Evolutionary conservation across 2,888 invertebrate genomes (phyloP).

Genomic region (Pogonocherus hispidulus): DNA sequence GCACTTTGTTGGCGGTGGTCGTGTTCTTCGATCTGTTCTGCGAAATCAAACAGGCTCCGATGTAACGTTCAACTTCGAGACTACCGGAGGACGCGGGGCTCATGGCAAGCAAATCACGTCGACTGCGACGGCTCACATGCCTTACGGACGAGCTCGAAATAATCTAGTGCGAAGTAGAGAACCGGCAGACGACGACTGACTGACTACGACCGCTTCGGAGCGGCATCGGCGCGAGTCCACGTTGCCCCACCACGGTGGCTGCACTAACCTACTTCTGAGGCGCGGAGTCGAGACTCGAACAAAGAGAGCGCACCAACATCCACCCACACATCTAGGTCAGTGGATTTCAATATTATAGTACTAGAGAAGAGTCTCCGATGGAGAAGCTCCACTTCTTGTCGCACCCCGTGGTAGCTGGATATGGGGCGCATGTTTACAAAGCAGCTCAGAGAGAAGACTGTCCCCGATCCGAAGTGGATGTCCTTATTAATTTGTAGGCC

Average conservation of each 20-base stretch:
- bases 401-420: conserved; percentile 22
- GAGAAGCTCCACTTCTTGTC: conserved; percentile 4
- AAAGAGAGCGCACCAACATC: conserved; percentile 61
- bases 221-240: conserved; percentile 13
- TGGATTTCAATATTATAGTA: conserved; percentile 41
- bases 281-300: conserved; percentile 56
- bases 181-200: conserved; percentile 22
- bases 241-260: conserved; percentile 54
- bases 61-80: conserved; percentile 75
- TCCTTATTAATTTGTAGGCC: conserved; percentile 53
- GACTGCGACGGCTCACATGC: conserved; percentile 49
- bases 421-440: background rate
- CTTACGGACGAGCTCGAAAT: conserved; percentile 55
- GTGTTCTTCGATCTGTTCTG: conserved; percentile 51
- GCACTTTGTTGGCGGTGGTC: conserved; percentile 47
- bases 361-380: conserved; percentile 1
- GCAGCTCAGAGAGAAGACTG: background rate
- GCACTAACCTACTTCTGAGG: conserved; percentile 67
- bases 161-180: conserved; percentile 60
- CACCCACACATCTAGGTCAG: conserved; percentile 68
- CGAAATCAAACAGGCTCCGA: conserved; percentile 74
- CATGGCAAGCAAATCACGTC: conserved; percentile 71
- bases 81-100: conserved; percentile 79
- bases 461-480: conserved; percentile 49
- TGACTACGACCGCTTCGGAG: conserved; percentile 1